These are phyloP conservation scores for Neotoxoptera formosana DNA, from an alignment of 1,140 invertebrate species.

Conservation along the genomic window DNA sequence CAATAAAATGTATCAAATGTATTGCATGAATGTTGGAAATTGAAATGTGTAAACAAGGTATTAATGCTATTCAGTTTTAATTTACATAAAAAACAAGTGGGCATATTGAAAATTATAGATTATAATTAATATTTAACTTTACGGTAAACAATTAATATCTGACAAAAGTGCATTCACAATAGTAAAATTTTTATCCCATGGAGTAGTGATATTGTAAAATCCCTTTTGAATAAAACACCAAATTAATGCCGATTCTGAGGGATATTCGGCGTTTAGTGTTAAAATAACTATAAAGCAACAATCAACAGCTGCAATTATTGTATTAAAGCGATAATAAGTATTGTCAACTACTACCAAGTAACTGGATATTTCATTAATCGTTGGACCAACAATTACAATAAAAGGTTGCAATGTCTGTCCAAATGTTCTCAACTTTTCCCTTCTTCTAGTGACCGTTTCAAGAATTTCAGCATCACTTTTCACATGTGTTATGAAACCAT, in stretches of 20 bases:
- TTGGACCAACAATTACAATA: background rate
- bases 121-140: too few relatives aligned
- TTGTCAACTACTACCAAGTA: background rate
- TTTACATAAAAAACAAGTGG: background rate
- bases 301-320: background rate
- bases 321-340: background rate
- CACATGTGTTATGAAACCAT: background rate
- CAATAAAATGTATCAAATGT: background rate
- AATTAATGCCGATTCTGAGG: background rate
- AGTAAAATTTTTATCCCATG: background rate
- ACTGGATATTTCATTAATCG: background rate
- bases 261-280: background rate
- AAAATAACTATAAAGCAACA: conserved; percentile 9
- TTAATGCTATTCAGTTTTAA: background rate
- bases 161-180: background rate
- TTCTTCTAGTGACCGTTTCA: background rate
- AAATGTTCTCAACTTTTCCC: background rate
- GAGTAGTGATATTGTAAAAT: background rate
- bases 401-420: conserved; percentile 17
- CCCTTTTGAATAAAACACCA: conserved; percentile 30
- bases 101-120: too few relatives aligned
- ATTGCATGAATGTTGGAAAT: background rate
- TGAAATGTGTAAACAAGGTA: background rate
- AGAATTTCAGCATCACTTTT: background rate
- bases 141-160: background rate